Percentiles rank a stretch among this genome's conserved stretches.
phyloP scores from a whole-genome alignment of 2,797 vertebrate genomes.

The Mus minutoides region DNA sequence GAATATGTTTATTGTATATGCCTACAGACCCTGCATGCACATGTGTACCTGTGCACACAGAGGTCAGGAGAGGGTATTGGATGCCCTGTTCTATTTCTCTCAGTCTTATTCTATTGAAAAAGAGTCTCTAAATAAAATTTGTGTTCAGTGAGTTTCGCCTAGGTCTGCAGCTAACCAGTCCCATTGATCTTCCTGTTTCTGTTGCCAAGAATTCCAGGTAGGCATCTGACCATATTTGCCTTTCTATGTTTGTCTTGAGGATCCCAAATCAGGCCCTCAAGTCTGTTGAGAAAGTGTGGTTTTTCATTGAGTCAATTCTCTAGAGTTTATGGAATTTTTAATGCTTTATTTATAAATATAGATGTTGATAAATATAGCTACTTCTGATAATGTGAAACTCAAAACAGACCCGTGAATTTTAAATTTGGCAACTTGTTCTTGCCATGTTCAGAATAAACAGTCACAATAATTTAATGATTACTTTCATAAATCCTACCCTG shows the following conservation, averaged over 20 bases:
- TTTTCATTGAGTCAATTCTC: not conserved
- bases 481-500: not conserved
- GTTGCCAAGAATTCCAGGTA: not conserved
- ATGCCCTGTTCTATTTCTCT: not conserved
- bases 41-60: not conserved
- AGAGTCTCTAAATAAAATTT: not conserved
- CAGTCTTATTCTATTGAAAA: not conserved
- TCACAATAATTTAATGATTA: not conserved
- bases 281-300: not conserved
- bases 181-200: not conserved
- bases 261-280: rapidly evolving
- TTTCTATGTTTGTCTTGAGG: not conserved
- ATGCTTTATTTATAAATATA: not conserved
- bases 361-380: not conserved
- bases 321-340: not conserved
- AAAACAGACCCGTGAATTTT: not conserved
- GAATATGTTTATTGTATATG: not conserved
- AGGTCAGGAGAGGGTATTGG: not conserved
- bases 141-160: not conserved
- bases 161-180: not conserved
- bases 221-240: not conserved
- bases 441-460: not conserved
- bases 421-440: not conserved
- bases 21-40: not conserved
- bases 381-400: not conserved